Percentiles rank a stretch among this genome's conserved stretches.
Evolutionary conservation across 2,888 invertebrate genomes (phyloP).

Genomic region (Melanchra persicariae): DNA sequence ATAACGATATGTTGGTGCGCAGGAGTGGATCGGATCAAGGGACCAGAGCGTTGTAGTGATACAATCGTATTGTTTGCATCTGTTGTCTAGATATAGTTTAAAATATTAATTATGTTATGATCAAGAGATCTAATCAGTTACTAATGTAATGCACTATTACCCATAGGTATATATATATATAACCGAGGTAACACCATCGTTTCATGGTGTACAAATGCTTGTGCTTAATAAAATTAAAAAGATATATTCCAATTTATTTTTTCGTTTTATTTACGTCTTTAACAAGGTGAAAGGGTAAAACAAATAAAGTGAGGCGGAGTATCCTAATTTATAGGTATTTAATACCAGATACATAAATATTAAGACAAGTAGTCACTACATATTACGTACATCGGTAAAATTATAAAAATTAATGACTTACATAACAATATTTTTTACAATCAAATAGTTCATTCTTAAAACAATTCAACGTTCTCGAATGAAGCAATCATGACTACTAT

Average conservation of each 20-base stretch:
- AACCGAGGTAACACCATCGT: slow-evolving; percentile 67
- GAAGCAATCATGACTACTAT: not conserved
- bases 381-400: slow-evolving; percentile 17
- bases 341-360: slow-evolving; percentile 57
- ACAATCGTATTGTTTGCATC: slow-evolving; percentile 69
- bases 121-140: slow-evolving; percentile 82
- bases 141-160: slow-evolving; percentile 80
- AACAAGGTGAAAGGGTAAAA: slow-evolving; percentile 28
- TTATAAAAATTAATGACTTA: slow-evolving; percentile 10
- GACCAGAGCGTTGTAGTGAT: slow-evolving; percentile 82
- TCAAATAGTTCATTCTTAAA: slow-evolving; percentile 26
- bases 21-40: slow-evolving; percentile 73
- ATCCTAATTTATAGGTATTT: slow-evolving; percentile 53
- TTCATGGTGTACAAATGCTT: slow-evolving; percentile 79
- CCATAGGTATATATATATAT: slow-evolving; percentile 77
- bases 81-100: slow-evolving; percentile 73
- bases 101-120: slow-evolving; percentile 81
- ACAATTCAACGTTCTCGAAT: slow-evolving; percentile 27
- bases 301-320: slow-evolving; percentile 38
- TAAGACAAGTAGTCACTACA: slow-evolving; percentile 49
- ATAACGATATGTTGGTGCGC: slow-evolving; percentile 74
- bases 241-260: slow-evolving; percentile 82
- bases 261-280: slow-evolving; percentile 72
- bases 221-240: slow-evolving; percentile 87
- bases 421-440: slow-evolving; percentile 33